Conservation (phyloP, 2,113 vertebrate genomes). For the Phalacrocorax carbo region DNA sequence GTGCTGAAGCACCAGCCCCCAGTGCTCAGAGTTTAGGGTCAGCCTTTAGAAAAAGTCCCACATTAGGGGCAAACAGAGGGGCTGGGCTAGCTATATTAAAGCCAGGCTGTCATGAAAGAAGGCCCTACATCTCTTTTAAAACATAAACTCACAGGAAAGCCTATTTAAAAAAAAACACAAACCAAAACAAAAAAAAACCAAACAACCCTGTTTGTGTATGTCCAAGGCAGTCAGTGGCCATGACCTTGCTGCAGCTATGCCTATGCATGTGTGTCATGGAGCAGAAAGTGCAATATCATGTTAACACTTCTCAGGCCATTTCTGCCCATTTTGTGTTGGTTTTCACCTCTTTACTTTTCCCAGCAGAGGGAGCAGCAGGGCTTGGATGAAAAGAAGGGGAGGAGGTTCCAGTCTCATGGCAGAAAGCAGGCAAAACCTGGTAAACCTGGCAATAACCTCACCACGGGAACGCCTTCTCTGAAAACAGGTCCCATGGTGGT, state of each 20-base stretch:
- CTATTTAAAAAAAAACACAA: not conserved
- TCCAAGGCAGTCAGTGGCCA: not conserved
- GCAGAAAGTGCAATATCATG: not conserved
- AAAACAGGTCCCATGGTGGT: not conserved
- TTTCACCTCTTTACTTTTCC: not conserved
- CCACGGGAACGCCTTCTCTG: not conserved
- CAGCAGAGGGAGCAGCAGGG: constrained; percentile 12
- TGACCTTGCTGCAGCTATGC: not conserved
- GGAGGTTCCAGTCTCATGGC: too few relatives aligned
- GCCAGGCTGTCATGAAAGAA: not conserved
- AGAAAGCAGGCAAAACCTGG: not conserved
- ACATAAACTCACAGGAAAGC: not conserved
- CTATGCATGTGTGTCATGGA: not conserved
- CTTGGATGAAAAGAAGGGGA: not conserved
- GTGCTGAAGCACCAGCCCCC: not conserved
- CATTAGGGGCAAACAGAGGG: not conserved
- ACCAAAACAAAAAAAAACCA: not conserved
- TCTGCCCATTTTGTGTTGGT: not conserved
- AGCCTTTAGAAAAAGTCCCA: not conserved
- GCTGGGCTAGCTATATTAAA: not conserved
- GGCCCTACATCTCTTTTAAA: not conserved
- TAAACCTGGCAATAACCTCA: not conserved
- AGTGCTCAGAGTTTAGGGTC: not conserved
- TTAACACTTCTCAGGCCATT: not conserved
- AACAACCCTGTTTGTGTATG: too few relatives aligned